These are phyloP conservation scores for Synanthedon tipuliformis DNA, from an alignment of 2,888 invertebrate species.

Conservation along the genomic window DNA sequence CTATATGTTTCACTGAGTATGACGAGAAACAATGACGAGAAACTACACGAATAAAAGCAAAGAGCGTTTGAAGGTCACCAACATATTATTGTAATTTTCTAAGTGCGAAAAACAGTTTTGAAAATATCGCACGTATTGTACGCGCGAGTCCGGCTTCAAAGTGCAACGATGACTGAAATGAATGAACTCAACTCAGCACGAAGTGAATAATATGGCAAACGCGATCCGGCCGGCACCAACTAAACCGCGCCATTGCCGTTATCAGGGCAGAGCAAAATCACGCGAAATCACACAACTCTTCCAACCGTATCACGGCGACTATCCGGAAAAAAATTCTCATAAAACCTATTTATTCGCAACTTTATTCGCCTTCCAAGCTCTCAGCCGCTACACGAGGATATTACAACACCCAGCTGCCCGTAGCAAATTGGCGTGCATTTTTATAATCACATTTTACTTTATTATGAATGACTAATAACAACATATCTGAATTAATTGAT, in stretches of 20 bases:
- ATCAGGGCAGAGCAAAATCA: constrained; percentile 43
- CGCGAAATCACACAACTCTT: neutral
- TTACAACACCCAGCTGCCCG: too few species aligned
- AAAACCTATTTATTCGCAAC: neutral
- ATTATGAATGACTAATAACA: too few species aligned
- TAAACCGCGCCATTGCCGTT: constrained; percentile 21
- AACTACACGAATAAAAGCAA: constrained; percentile 15
- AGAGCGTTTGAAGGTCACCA: constrained; percentile 47
- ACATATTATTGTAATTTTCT: constrained; percentile 28
- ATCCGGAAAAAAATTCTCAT: neutral
- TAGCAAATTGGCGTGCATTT: too few species aligned
- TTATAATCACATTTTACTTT: too few species aligned
- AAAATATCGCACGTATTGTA: constrained; percentile 8
- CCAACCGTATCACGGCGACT: neutral
- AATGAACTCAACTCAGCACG: constrained; percentile 17
- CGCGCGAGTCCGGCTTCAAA: constrained; percentile 12
- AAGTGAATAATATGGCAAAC: constrained; percentile 3
- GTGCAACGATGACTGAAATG: constrained; percentile 23
- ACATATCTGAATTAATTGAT: too few species aligned
- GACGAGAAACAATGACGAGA: constrained; percentile 1
- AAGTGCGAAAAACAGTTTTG: constrained; percentile 34
- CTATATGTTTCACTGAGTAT: constrained; percentile 1
- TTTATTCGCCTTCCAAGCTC: too few species aligned
- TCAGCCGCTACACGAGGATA: too few species aligned
- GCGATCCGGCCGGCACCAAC: constrained; percentile 1